Base-by-base conservation (phyloP, 2,113 vertebrate genomes). In the Oplegnathus fasciatus region DNA sequence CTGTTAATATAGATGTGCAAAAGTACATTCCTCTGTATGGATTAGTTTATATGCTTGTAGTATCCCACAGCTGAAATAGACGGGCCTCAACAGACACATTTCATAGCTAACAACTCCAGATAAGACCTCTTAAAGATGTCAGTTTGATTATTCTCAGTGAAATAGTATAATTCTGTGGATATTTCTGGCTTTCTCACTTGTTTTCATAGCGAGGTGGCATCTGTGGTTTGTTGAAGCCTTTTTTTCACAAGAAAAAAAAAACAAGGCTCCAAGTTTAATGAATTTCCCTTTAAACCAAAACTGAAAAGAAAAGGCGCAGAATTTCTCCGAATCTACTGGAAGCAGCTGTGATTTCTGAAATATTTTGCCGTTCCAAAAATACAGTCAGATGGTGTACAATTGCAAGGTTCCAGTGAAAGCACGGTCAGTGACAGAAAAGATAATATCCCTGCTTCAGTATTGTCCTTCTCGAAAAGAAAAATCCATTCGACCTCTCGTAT, bases 41-140 rank as follows among this genome's bases (percentile, higher is more conserved):
- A 84, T 80, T 44, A 52, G 46, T 68, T 84, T 48, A 30, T 55
- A 17, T 50, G 26, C 13, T 54, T 75, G 10, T 22, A 58, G n/a
- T 50, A 32, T 82, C 68, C 68, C 66, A 40, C 37, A 40, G 66
- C 28, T 69, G 50, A 80, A 57, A 20, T 40, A 79, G 15, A 82
- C 30, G 18, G 32, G 22, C 48, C 68, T 77, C 71, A 9, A 5
- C 44, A 82, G 75, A 18, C 71, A 61, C 57, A 50, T 71, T 67
- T 78, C 50, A 83, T 13, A 46, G 65, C 34, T 73, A 74, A 74
- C 54, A 30, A 64, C 72, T 73, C 30, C 57, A 72, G 22, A 68
- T 62, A 44, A 18, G 28, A 83, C 30, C 62, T 73, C 44, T 44
- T 68, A 52, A 74, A 85, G 24, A 64, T 48, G 37, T 76, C 52